Evolutionary conservation across 2,113 vertebrate genomes (phyloP).

Genomic region (Peromyscus maniculatus): DNA sequence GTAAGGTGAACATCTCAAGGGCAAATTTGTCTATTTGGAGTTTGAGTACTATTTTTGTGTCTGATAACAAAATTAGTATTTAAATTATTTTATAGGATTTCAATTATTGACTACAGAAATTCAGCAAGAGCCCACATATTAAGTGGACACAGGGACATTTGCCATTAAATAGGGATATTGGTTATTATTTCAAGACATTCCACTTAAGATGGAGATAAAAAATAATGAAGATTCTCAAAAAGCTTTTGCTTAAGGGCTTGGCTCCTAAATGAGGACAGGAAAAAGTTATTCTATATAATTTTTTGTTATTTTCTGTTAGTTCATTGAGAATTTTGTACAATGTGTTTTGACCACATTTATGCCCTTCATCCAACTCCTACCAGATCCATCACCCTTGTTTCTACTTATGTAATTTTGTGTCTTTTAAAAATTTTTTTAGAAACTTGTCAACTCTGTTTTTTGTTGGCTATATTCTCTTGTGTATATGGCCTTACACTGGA

Average conservation of each 20-base stretch:
- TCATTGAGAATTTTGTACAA: neutral
- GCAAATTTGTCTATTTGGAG: neutral
- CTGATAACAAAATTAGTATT: conserved; percentile 36
- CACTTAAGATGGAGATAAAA: neutral
- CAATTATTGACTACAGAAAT: conserved; percentile 28
- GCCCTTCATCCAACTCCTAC: neutral
- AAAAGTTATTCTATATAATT: neutral
- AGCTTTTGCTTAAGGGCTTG: neutral
- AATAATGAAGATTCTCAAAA: conserved; percentile 4
- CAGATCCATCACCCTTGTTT: neutral
- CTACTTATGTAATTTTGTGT: neutral
- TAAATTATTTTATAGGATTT: conserved; percentile 48
- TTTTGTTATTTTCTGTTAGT: neutral
- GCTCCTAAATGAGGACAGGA: neutral
- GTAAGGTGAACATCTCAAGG: neutral
- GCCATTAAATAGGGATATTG: neutral
- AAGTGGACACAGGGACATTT: neutral
- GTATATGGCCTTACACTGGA: neutral
- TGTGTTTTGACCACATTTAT: neutral
- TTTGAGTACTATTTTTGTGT: too few relatives aligned
- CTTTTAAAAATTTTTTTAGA: neutral
- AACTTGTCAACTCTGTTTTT: neutral
- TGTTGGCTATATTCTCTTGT: neutral
- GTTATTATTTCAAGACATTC: neutral
- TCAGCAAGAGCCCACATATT: neutral